A percentile compares a stretch with the other conserved stretches of the same genome.
Evolutionary conservation across 2,888 invertebrate species (phyloP).

Genomic region (Dusona sp.): DNA sequence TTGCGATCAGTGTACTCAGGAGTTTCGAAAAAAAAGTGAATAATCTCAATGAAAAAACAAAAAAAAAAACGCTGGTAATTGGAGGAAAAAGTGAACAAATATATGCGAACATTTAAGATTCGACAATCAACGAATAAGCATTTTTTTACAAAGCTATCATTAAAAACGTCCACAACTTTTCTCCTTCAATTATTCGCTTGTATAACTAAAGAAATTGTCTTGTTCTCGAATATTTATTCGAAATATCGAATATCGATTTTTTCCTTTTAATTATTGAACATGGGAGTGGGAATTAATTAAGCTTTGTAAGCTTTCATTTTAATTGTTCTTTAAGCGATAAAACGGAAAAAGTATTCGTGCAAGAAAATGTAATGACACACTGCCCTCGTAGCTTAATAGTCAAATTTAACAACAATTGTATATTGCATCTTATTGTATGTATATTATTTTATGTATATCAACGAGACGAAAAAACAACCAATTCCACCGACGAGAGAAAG

Average conservation of each 20-base stretch:
- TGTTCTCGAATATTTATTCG: neutral
- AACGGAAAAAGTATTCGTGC: neutral
- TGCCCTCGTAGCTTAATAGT: conserved; percentile 57
- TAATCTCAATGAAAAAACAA: neutral
- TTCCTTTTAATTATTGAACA: neutral
- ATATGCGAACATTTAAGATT: neutral
- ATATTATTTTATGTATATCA: conserved; percentile 10
- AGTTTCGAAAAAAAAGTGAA: neutral
- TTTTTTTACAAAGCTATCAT: neutral
- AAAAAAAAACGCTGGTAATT: neutral
- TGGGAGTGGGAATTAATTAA: neutral
- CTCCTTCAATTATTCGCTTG: neutral
- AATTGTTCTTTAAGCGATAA: neutral
- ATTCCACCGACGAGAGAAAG: conserved; percentile 4
- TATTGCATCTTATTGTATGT: conserved; percentile 28
- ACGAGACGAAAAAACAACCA: neutral
- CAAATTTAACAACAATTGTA: conserved; percentile 47
- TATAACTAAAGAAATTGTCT: neutral
- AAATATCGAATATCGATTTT: neutral
- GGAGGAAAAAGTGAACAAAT: neutral
- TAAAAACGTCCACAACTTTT: neutral
- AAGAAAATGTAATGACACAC: conserved; percentile 51
- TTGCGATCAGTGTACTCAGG: neutral
- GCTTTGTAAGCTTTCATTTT: conserved; percentile 8
- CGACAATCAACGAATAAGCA: conserved; percentile 27